Evolutionary conservation across 2,113 vertebrate genomes (phyloP).

Genomic region (Laterallus jamaicensis): DNA sequence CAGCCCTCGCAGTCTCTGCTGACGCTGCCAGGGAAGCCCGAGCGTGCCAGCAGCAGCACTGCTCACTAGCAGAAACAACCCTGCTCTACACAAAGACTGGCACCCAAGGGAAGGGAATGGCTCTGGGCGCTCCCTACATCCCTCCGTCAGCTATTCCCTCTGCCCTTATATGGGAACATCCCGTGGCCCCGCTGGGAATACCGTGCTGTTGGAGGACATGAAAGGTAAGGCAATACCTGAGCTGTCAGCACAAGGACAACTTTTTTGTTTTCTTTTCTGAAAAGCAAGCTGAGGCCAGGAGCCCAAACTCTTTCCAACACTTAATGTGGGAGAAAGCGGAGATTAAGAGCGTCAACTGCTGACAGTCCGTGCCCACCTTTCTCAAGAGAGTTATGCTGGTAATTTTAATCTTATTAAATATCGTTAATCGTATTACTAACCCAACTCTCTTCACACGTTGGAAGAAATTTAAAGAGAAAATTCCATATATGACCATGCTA

Average conservation of each 20-base stretch:
- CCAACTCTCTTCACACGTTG: conserved; percentile 65
- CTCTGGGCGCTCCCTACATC: not conserved
- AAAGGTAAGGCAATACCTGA: conserved; percentile 61
- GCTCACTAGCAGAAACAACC: not conserved
- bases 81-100: conserved; percentile 17
- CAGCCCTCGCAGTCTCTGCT: not conserved
- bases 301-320: not conserved
- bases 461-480: conserved; percentile 51
- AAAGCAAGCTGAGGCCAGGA: not conserved
- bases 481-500: not conserved
- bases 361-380: conserved; percentile 34
- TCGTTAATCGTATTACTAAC: conserved; percentile 63
- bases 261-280: not conserved
- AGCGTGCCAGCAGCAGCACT: conserved; percentile 31
- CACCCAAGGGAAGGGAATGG: not conserved
- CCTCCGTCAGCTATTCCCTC: conserved; percentile 36
- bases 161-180: conserved; percentile 56
- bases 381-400: conserved; percentile 44
- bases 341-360: conserved; percentile 12
- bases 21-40: conserved; percentile 10
- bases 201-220: not conserved
- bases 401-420: conserved; percentile 68
- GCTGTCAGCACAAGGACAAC: not conserved
- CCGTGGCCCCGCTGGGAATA: not conserved
- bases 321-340: not conserved